A percentile compares a stretch with the other conserved stretches of the same genome.
Evolutionary conservation across 2,797 vertebrate genomes (phyloP).

Genomic region (Protosalanx chinensis): DNA sequence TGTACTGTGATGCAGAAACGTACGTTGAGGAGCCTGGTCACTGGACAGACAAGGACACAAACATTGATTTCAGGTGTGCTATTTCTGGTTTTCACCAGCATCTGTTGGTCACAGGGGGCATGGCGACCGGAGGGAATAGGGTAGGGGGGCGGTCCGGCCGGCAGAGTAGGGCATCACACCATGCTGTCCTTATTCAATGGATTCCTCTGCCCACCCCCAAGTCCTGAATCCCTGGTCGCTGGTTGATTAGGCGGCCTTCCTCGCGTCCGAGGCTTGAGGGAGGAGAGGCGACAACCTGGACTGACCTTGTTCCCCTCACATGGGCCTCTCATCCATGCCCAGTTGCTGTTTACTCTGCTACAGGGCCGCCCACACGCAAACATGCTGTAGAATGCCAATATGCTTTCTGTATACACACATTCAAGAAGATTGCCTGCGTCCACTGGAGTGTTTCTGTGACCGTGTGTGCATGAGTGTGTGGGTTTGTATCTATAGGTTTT

Average conservation of each 20-base stretch:
- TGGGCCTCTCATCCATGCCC: constrained; percentile 31
- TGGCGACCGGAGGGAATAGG: not conserved
- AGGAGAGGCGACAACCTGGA: constrained; percentile 17
- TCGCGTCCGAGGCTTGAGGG: constrained; percentile 13
- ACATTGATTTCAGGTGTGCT: constrained; percentile 21
- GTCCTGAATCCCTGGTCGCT: constrained; percentile 22
- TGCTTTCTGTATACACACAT: constrained; percentile 7
- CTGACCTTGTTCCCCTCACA: constrained; percentile 22
- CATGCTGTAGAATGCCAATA: constrained; percentile 47
- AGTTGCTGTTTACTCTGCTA: constrained; percentile 50
- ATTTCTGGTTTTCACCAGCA: constrained; percentile 20
- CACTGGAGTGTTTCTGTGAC: not conserved
- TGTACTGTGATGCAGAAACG: constrained; percentile 15
- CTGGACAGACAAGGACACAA: constrained; percentile 22
- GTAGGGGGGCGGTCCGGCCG: not conserved
- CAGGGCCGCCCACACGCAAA: constrained; percentile 24
- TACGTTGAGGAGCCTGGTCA: constrained; percentile 23
- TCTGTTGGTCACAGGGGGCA: not conserved
- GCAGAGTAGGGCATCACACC: constrained; percentile 14
- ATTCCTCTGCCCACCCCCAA: not conserved
- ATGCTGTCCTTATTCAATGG: constrained; percentile 5
- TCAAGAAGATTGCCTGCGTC: not conserved
- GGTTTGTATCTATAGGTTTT: not conserved
- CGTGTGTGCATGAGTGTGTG: not conserved
- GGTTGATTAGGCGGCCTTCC: constrained; percentile 26